Conservation (phyloP, 2,797 vertebrate genomes). For the Brachyrhaphis roseni region DNA sequence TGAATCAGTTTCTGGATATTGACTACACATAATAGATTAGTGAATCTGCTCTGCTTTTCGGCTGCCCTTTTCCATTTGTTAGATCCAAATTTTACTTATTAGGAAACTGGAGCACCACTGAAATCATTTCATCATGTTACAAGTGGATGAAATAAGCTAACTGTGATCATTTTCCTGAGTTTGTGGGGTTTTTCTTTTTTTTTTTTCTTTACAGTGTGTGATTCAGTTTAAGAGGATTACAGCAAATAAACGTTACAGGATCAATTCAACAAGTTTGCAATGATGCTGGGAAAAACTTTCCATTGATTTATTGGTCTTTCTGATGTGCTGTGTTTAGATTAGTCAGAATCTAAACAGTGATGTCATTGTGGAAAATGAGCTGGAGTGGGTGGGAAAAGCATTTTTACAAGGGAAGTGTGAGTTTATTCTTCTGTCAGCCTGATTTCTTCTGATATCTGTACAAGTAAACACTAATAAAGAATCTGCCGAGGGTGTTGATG, state of each 20-base stretch:
- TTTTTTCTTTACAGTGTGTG: background rate
- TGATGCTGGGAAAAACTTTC: constrained; percentile 11
- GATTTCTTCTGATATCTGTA: background rate
- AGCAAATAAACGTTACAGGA: background rate
- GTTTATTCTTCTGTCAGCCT: background rate
- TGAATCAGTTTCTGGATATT: background rate
- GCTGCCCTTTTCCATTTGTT: background rate
- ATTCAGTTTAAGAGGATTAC: background rate
- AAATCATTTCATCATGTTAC: background rate
- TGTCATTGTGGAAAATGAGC: constrained; percentile 37
- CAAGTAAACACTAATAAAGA: background rate
- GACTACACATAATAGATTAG: background rate
- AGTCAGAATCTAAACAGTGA: constrained; percentile 34
- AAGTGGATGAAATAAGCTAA: background rate
- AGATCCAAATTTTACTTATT: background rate
- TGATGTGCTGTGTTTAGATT: constrained; percentile 1
- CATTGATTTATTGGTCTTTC: constrained; percentile 6
- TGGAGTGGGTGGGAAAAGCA: constrained; percentile 26
- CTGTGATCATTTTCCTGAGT: background rate
- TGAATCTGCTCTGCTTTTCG: background rate
- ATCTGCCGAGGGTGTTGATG: background rate
- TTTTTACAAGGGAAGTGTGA: constrained; percentile 23
- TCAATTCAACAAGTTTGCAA: background rate
- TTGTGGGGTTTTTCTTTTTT: too few species aligned
- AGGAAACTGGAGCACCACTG: background rate